Evolutionary conservation across 2,113 vertebrate genomes (phyloP).

Genomic region (Sterrhoptilus dennistouni): DNA sequence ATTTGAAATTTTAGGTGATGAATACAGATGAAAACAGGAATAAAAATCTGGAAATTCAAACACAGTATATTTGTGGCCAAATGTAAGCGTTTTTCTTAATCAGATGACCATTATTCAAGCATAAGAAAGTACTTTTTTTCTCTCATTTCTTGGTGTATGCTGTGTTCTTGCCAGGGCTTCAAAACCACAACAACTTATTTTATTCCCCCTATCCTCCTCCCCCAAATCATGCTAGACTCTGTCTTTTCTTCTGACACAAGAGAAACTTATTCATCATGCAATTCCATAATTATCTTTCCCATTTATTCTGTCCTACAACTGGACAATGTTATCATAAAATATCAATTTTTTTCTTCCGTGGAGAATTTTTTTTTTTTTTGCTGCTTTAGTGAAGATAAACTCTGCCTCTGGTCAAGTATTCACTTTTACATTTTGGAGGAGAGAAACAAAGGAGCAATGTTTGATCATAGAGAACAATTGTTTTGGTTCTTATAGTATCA

Average conservation of each 20-base stretch:
- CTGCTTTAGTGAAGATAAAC: neutral
- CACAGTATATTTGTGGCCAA: neutral
- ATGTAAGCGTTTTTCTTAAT: neutral
- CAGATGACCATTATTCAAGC: neutral
- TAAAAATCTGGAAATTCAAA: neutral
- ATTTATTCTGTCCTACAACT: neutral
- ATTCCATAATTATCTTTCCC: neutral
- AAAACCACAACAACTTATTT: neutral
- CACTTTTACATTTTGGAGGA: neutral
- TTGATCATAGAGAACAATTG: neutral
- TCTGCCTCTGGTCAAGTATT: neutral
- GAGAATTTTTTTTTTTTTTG: neutral
- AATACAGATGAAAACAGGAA: neutral
- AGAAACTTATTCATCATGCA: neutral
- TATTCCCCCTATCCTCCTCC: fast-evolving
- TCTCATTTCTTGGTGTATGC: neutral
- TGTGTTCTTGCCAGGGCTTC: neutral
- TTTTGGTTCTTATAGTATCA: neutral
- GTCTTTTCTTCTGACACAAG: neutral
- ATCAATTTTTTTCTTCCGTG: neutral
- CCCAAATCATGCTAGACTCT: fast-evolving
- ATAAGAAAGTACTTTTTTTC: neutral
- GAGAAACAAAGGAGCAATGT: neutral
- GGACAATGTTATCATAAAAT: neutral
- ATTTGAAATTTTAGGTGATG: neutral